These are phyloP conservation scores for Melanotaenia parkinsoni DNA, from an alignment of 2,797 vertebrate genomes.

Conservation along the genomic window DNA sequence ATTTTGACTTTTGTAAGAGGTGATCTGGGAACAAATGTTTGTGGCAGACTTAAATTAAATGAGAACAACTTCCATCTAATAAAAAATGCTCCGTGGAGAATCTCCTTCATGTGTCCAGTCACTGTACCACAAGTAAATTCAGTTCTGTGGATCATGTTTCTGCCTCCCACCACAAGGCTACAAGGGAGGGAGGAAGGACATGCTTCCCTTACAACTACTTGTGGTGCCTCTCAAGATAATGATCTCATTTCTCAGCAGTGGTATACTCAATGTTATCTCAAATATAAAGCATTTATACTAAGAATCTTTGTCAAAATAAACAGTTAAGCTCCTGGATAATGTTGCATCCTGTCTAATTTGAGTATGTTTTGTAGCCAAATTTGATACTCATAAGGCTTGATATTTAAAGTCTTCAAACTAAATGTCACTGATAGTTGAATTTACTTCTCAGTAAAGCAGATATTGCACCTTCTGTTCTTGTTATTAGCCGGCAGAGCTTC, in stretches of 20 bases:
- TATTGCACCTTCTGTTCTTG: no score
- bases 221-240: neutral
- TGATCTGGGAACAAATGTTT: slow-evolving; percentile 33
- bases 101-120: slow-evolving; percentile 29
- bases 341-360: neutral
- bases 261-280: neutral
- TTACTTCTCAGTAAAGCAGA: no score
- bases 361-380: neutral
- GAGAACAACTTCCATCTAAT: slow-evolving; percentile 43
- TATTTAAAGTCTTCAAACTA: no score
- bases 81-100: slow-evolving; percentile 31
- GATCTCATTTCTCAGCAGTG: neutral
- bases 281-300: slow-evolving; percentile 3
- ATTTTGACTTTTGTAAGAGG: slow-evolving; percentile 39
- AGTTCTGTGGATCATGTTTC: slow-evolving; percentile 20
- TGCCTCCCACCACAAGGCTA: neutral
- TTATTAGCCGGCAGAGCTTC: no score
- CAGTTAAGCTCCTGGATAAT: neutral
- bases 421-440: no score
- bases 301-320: neutral
- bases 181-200: slow-evolving; percentile 5
- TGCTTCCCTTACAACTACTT: neutral
- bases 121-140: slow-evolving; percentile 21
- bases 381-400: neutral
- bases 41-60: slow-evolving; percentile 32